Percentiles rank a stretch among this genome's conserved stretches.
Evolutionary conservation across 1,140 invertebrate species (phyloP).

Genomic region (Pantala flavescens): DNA sequence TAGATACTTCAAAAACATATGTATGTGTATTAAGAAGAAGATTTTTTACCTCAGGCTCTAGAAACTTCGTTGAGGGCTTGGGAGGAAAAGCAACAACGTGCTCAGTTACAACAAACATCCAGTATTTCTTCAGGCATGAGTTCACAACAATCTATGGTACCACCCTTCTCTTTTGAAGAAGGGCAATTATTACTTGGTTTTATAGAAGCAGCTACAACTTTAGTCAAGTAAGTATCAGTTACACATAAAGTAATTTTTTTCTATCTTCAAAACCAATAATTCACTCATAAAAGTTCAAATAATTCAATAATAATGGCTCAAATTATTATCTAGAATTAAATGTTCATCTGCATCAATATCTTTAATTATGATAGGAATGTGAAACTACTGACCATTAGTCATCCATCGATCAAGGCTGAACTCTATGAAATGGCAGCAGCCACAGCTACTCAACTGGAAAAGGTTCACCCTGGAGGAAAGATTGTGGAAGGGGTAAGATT

Average conservation of each 20-base stretch:
- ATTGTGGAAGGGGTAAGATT: conserved; percentile 58
- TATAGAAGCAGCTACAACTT: conserved; percentile 65
- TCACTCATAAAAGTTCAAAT: too few species aligned
- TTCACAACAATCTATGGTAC: background rate
- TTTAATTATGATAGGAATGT: conserved; percentile 47
- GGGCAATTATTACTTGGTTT: conserved; percentile 60
- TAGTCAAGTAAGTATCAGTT: conserved; percentile 51
- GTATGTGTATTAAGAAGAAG: too few species aligned
- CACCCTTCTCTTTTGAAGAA: conserved; percentile 59
- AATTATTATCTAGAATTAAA: too few species aligned
- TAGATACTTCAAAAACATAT: too few species aligned
- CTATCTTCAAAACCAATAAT: too few species aligned
- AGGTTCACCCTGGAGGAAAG: conserved; percentile 69
- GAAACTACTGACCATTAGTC: conserved; percentile 54
- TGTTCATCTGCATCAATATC: too few species aligned
- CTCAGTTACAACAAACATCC: conserved; percentile 37
- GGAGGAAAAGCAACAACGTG: conserved; percentile 81
- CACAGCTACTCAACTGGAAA: conserved; percentile 61
- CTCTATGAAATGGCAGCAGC: conserved; percentile 62
- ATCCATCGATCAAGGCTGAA: conserved; percentile 51
- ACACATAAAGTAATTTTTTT: too few species aligned
- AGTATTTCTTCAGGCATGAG: conserved; percentile 18
- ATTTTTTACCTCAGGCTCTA: conserved; percentile 46
- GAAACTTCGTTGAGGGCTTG: conserved; percentile 82
- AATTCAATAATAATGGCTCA: too few species aligned